A percentile compares a stretch with the other conserved stretches of the same genome.
Conservation (phyloP, 2,797 vertebrate genomes). For the Syngnathus rostellatus region DNA sequence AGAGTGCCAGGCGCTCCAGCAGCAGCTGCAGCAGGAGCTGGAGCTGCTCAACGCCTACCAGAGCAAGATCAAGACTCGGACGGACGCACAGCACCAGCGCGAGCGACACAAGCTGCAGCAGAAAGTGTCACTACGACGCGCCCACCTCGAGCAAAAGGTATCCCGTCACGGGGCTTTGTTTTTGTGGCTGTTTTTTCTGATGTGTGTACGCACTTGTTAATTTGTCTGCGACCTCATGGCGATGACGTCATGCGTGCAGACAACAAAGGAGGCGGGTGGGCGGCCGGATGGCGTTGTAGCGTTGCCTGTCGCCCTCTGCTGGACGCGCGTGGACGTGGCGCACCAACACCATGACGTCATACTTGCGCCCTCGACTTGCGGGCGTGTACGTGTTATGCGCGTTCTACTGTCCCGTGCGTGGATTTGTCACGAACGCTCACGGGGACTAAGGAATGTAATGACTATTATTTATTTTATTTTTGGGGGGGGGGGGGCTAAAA, state of each 20-base stretch:
- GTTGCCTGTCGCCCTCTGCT: conserved; percentile 50
- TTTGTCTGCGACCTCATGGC: not conserved
- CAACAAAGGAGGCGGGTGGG: too few species aligned
- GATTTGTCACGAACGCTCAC: too few species aligned
- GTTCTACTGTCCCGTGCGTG: too few species aligned
- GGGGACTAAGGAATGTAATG: too few species aligned
- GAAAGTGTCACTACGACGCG: conserved; percentile 92
- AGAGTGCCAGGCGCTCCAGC: conserved; percentile 95
- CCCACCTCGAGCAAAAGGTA: conserved; percentile 98
- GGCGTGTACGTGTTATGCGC: conserved; percentile 22
- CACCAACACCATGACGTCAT: conserved; percentile 58
- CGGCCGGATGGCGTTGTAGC: not conserved
- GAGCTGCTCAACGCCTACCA: conserved; percentile 99
- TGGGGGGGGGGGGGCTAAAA: too few species aligned
- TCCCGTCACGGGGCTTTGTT: too few species aligned
- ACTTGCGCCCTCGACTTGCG: conserved; percentile 34
- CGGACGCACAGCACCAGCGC: conserved; percentile 94
- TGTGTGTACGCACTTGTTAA: too few species aligned
- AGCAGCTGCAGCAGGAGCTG: conserved; percentile 99
- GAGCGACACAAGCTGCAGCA: conserved; percentile 98
- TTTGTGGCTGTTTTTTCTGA: too few species aligned
- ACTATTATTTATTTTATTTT: too few species aligned
- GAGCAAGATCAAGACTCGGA: conserved; percentile 99
- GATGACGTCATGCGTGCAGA: not conserved
- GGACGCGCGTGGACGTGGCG: conserved; percentile 16